Evolutionary conservation across 2,888 invertebrate species (phyloP).

Genomic region (Rhodophaea formosa): DNA sequence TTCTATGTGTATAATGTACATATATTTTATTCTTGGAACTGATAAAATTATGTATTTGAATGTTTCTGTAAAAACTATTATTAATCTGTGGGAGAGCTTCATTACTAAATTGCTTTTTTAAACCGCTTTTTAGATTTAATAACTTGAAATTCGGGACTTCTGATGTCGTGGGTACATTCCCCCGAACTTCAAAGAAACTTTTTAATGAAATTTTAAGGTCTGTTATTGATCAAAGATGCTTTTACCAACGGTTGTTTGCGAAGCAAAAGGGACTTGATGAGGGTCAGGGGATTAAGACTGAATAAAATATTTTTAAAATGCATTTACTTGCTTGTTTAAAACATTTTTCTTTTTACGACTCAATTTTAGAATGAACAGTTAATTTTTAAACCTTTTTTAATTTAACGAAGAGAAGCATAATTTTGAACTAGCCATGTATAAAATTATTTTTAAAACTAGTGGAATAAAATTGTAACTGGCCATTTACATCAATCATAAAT

Average conservation of each 20-base stretch:
- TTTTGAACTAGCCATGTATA: neutral
- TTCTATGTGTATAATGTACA: neutral
- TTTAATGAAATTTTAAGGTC: slow-evolving; percentile 37
- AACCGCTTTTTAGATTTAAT: slow-evolving; percentile 16
- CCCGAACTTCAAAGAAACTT: slow-evolving; percentile 32
- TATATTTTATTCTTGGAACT: neutral
- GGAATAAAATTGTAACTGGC: neutral
- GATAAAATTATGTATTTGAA: neutral
- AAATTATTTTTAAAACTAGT: neutral
- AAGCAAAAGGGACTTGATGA: slow-evolving; percentile 47
- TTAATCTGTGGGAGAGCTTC: slow-evolving; percentile 11
- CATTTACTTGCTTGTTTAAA: neutral
- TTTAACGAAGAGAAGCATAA: neutral
- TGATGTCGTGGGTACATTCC: slow-evolving; percentile 20
- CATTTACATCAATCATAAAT: neutral
- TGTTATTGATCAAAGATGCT: slow-evolving; percentile 38
- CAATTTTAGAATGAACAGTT: neutral
- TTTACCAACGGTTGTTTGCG: slow-evolving; percentile 42
- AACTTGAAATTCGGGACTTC: slow-evolving; percentile 16
- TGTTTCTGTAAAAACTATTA: neutral
- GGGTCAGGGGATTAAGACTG: slow-evolving; percentile 41
- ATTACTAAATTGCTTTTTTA: slow-evolving; percentile 17
- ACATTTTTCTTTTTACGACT: neutral
- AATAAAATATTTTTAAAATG: slow-evolving; percentile 8
- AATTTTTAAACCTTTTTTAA: neutral